A percentile compares a stretch with the other conserved stretches of the same genome.
Conservation (phyloP, 2,888 invertebrate species). For the Dascillus cervinus region DNA sequence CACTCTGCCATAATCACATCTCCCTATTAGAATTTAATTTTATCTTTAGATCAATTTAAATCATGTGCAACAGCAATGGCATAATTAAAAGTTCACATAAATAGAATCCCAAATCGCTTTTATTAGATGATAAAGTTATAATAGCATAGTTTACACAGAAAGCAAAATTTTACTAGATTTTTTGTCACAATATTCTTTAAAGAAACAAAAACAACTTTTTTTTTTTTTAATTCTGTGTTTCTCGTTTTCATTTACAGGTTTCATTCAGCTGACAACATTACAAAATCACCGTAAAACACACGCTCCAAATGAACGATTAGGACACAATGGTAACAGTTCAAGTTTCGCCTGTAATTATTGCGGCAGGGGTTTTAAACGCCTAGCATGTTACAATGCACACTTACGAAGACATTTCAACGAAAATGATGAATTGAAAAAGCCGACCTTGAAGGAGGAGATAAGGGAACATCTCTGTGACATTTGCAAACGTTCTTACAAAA, state of each 20-base stretch:
- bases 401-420: conserved; percentile 8
- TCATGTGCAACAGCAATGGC: no score
- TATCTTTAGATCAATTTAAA: no score
- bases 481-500: conserved; percentile 16
- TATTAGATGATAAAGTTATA: no score
- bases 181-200: no score
- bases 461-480: conserved; percentile 12
- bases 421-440: conserved; percentile 3
- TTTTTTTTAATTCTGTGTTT: conserved; percentile 1
- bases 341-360: conserved; percentile 22
- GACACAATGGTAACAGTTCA: conserved; percentile 23
- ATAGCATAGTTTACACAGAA: no score
- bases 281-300: conserved; percentile 34
- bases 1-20: no score
- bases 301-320: conserved; percentile 15
- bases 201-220: no score
- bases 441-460: conserved; percentile 4
- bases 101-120: no score
- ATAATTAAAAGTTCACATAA: no score
- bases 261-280: conserved; percentile 14
- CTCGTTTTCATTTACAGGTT: conserved; percentile 6
- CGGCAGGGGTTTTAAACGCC: conserved; percentile 15
- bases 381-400: conserved; percentile 12
- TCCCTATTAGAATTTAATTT: no score
- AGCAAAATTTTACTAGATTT: no score